Percentiles rank a stretch among this genome's conserved stretches.
phyloP scores from a whole-genome alignment of 2,888 invertebrate genomes.

The Trichogramma evanescens region DNA sequence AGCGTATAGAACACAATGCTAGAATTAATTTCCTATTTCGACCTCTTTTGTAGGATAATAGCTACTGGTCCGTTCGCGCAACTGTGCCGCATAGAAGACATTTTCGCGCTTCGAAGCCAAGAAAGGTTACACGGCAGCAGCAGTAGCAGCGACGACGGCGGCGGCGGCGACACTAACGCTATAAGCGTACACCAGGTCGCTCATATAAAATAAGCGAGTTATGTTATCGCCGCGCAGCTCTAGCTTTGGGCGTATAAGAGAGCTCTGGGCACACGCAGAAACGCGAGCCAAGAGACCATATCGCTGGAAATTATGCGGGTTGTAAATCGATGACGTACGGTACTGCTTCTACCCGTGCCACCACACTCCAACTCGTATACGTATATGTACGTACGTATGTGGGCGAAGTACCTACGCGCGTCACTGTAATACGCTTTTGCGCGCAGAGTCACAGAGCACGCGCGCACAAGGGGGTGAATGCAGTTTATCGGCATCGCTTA shows the following conservation, averaged over 20 bases:
- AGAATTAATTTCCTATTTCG: too few species aligned
- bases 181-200: slow-evolving; percentile 6
- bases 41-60: too few species aligned
- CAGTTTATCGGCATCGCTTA: too few species aligned
- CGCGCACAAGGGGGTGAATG: too few species aligned
- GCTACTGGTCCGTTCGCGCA: too few species aligned
- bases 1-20: too few species aligned
- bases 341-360: background rate
- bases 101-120: too few species aligned
- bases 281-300: slow-evolving; percentile 18
- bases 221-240: slow-evolving; percentile 1
- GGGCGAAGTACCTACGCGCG: background rate
- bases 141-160: background rate
- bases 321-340: slow-evolving; percentile 19
- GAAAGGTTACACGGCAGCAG: too few species aligned
- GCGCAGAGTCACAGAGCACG: too few species aligned
- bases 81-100: too few species aligned
- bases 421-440: background rate
- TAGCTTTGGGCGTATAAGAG: background rate
- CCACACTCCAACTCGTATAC: background rate
- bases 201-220: slow-evolving; percentile 14
- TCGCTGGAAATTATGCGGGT: slow-evolving; percentile 19
- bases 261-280: background rate
- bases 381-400: background rate
- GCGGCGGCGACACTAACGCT: background rate